Base-by-base conservation (phyloP, 2,888 invertebrate species). In the Idaea straminata region DNA sequence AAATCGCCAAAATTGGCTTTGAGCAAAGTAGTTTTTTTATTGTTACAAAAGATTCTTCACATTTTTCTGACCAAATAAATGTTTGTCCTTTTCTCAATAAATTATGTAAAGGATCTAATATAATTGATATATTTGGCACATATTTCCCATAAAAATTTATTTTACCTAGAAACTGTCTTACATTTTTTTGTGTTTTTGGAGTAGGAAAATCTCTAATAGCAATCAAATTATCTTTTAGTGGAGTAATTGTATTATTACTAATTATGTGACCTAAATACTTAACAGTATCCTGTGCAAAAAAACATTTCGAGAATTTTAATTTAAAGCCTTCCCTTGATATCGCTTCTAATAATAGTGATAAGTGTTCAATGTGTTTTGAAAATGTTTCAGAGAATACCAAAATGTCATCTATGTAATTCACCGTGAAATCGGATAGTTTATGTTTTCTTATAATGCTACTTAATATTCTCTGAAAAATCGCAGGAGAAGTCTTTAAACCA, bases 391-490 rank as follows among this genome's bases (percentile, higher is more conserved):
- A 25, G 3, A 25, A 25, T 25, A 25, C 25, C 25, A 25, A 25
- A 25, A 67, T 69, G 58, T 69, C 67, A 63, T 67, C 67, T 10
- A 66, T 67, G 36, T 59, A 70, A 62, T 65, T 66, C 5, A 72
- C 71, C 10, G 69, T 60, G 16, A 71, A 68, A 10, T 64, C 61
- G 6, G 65, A 15, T 7, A 73, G 62, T 62, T 66, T 63, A 59
- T 73, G 59, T n/a, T 71, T 67, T 59, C 68, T 62, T 15, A 69
- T 59, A 36, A 81, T 79, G 61, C 62, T 80, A 25, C 74, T 69
- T 36, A 80, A 61, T 68, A 81, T 81, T 67, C 77, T 77, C 64
- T 86, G 84, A 68, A 86, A 87, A 57, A 84, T 83, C 1, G 82
- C 78, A 25, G 25, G 25, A 25, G 25, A 25, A 25, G 25, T 25